Evolutionary conservation across 1,140 invertebrate genomes (phyloP).

Genomic region (Paracyclopina nana): DNA sequence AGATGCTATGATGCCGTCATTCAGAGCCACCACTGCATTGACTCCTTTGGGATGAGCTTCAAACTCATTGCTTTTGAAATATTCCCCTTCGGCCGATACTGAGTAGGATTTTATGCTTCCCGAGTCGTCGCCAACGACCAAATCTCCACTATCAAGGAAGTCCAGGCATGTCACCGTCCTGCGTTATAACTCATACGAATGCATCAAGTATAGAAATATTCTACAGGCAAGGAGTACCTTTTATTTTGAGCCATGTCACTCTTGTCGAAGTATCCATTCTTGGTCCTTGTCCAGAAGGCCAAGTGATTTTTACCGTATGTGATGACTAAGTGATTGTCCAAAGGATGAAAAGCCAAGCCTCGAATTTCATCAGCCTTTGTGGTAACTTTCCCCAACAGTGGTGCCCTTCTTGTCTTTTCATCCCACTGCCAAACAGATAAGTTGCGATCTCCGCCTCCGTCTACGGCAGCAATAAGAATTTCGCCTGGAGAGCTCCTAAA

Average conservation of each 20-base stretch:
- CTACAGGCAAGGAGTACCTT: constrained; percentile 22
- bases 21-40: constrained; percentile 60
- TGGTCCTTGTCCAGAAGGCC: constrained; percentile 71
- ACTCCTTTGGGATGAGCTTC: constrained; percentile 71
- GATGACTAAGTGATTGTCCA: constrained; percentile 76
- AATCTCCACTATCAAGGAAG: constrained; percentile 77
- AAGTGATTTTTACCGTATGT: constrained; percentile 80
- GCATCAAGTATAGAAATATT: background rate
- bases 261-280: constrained; percentile 67
- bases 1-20: constrained; percentile 66
- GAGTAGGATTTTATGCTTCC: constrained; percentile 85
- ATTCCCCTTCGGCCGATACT: constrained; percentile 63
- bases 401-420: constrained; percentile 29
- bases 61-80: constrained; percentile 66
- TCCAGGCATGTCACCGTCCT: constrained; percentile 45
- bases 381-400: constrained; percentile 64
- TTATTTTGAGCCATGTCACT: constrained; percentile 66
- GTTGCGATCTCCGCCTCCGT: constrained; percentile 61
- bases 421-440: constrained; percentile 75
- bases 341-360: constrained; percentile 73
- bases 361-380: constrained; percentile 69
- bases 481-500: no score
- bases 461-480: constrained; percentile 61
- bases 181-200: constrained; percentile 6
- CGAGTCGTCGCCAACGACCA: constrained; percentile 79